phyloP scores from a whole-genome alignment of 1,140 invertebrate genomes.

The Drosophila pseudoananassae region DNA sequence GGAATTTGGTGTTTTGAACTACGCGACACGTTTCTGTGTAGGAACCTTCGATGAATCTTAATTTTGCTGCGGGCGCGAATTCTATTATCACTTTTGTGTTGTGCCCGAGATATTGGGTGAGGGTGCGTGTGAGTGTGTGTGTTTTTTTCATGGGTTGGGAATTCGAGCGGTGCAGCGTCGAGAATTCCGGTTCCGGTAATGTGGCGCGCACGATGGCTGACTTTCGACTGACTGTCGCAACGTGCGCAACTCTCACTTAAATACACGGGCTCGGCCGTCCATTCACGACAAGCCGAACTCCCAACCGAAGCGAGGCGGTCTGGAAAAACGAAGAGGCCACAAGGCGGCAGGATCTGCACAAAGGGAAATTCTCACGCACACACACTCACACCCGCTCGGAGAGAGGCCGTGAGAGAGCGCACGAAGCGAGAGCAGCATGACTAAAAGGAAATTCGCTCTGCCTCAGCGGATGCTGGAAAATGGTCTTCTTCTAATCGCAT shows the following conservation, averaged over 20 bases:
- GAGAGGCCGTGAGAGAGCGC: background rate
- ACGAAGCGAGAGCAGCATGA: slow-evolving; percentile 14
- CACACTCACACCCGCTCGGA: background rate
- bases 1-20: slow-evolving; percentile 14
- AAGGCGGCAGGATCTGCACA: slow-evolving; percentile 29
- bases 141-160: slow-evolving; percentile 8
- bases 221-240: slow-evolving; percentile 78
- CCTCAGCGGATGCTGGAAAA: slow-evolving; percentile 36
- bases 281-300: slow-evolving; percentile 6
- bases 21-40: slow-evolving; percentile 41
- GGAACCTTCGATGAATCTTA: slow-evolving; percentile 62
- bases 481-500: slow-evolving; percentile 49
- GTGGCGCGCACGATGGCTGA: slow-evolving; percentile 68
- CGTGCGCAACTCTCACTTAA: slow-evolving; percentile 78
- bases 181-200: slow-evolving; percentile 27
- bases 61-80: slow-evolving; percentile 45
- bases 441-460: slow-evolving; percentile 56
- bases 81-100: slow-evolving; percentile 63
- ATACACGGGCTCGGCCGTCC: slow-evolving; percentile 41
- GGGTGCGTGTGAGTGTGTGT: slow-evolving; percentile 8
- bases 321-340: slow-evolving; percentile 22
- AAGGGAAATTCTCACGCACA: slow-evolving; percentile 12
- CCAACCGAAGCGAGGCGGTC: background rate
- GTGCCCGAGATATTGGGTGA: slow-evolving; percentile 16
- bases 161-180: slow-evolving; percentile 23